phyloP scores from a whole-genome alignment of 2,797 vertebrate species.

The Rhinichthys osculus region DNA sequence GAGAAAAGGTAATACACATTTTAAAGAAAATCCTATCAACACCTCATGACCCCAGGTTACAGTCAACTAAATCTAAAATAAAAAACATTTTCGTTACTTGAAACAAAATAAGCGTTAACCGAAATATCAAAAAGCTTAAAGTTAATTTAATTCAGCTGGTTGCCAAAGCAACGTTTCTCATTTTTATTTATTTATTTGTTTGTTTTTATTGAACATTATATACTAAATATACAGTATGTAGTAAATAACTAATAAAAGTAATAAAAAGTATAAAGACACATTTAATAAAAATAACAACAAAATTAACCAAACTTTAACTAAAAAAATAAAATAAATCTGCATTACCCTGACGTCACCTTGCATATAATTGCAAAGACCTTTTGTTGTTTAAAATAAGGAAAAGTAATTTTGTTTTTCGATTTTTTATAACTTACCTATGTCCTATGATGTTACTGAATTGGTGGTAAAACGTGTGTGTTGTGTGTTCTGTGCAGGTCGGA shows the following conservation, averaged over 20 bases:
- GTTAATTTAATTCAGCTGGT: background rate
- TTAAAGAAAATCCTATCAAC: background rate
- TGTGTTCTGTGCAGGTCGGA: conserved; percentile 81
- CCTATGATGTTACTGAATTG: conserved; percentile 61
- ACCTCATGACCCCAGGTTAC: background rate
- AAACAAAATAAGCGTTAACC: background rate
- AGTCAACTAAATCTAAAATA: background rate
- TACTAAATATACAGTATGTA: background rate
- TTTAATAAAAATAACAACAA: background rate
- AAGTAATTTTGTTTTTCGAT: background rate
- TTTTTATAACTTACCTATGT: too few relatives aligned
- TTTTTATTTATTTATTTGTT: background rate
- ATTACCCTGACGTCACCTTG: background rate
- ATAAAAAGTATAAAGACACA: background rate
- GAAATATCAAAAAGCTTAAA: background rate
- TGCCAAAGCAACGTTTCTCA: background rate
- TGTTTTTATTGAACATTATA: background rate
- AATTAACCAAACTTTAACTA: background rate
- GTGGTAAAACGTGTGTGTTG: conserved; percentile 44
- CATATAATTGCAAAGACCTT: background rate
- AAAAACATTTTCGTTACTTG: too few relatives aligned
- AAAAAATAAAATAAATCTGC: background rate
- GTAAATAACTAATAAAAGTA: background rate
- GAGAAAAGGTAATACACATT: background rate
- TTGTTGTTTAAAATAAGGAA: background rate